Percentiles rank a stretch among this genome's conserved stretches.
Evolutionary conservation across 2,797 vertebrate species (phyloP).

Genomic region (Syngnathus rostellatus): DNA sequence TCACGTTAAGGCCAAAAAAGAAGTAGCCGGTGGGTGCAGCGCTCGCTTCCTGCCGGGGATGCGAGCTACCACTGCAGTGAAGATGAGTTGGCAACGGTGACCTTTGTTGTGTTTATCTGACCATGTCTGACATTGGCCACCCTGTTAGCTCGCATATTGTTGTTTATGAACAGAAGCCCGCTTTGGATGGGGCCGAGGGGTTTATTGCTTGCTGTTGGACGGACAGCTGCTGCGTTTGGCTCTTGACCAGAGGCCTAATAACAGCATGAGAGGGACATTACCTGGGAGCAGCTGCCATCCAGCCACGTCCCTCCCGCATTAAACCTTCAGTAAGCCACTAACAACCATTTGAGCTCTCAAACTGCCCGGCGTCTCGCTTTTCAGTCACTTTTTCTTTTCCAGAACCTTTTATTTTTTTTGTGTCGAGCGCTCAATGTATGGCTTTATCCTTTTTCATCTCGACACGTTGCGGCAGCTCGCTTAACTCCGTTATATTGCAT

Average conservation of each 20-base stretch:
- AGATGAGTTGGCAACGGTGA: conserved; percentile 37
- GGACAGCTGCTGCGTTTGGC: conserved; percentile 75
- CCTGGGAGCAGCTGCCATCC: conserved; percentile 62
- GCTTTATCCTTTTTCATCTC: conserved; percentile 58
- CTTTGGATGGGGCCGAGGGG: conserved; percentile 15
- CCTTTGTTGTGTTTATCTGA: conserved; percentile 58
- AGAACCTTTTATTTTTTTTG: conserved; percentile 13
- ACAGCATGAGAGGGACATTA: conserved; percentile 57
- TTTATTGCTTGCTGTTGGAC: conserved; percentile 68
- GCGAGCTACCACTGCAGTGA: not conserved
- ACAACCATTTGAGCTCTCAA: conserved; percentile 38
- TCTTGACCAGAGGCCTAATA: conserved; percentile 64
- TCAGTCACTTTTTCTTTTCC: conserved; percentile 31
- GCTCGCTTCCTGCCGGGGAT: not conserved
- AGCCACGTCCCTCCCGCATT: conserved; percentile 37
- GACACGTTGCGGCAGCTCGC: conserved; percentile 55
- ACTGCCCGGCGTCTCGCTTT: conserved; percentile 12
- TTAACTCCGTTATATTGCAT: too few relatives aligned
- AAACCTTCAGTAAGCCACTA: conserved; percentile 35
- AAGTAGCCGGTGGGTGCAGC: not conserved
- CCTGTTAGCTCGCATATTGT: conserved; percentile 65
- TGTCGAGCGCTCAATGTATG: conserved; percentile 40
- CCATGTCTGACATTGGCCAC: conserved; percentile 66
- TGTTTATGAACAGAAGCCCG: conserved; percentile 62
- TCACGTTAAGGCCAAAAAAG: conserved; percentile 52